A percentile compares a stretch with the other conserved stretches of the same genome.
These are phyloP conservation scores for Mythimna albipuncta DNA, from an alignment of 2,888 invertebrate genomes.

Conservation along the genomic window DNA sequence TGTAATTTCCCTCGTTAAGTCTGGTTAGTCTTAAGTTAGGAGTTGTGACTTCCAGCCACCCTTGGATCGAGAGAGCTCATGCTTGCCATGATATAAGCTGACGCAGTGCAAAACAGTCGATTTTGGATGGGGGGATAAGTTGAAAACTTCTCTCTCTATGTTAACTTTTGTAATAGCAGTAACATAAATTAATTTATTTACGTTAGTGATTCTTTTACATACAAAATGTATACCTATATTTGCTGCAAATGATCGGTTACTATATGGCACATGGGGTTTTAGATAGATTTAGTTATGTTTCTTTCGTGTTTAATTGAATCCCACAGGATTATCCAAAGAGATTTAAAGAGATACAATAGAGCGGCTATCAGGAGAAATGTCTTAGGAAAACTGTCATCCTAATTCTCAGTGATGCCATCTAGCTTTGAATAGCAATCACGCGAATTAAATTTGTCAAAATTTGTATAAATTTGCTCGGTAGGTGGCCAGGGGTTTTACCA, in stretches of 20 bases:
- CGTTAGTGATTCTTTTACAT: neutral
- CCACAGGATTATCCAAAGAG: too few species aligned
- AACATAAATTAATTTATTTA: neutral
- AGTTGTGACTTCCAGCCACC: neutral
- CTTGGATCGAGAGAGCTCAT: neutral
- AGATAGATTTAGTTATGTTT: too few species aligned
- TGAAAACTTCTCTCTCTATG: neutral
- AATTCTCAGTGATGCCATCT: too few species aligned
- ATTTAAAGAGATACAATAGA: too few species aligned
- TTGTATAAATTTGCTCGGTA: too few species aligned
- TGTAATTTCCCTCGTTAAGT: neutral
- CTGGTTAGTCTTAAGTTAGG: neutral
- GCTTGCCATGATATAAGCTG: neutral
- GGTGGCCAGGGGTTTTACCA: too few species aligned
- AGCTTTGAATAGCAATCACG: too few species aligned
- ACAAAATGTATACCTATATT: neutral
- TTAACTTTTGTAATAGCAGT: neutral
- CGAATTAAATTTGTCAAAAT: too few species aligned
- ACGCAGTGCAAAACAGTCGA: too few species aligned
- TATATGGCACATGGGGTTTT: neutral
- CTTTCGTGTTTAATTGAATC: too few species aligned
- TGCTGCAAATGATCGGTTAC: neutral
- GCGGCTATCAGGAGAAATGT: too few species aligned
- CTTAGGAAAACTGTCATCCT: too few species aligned
- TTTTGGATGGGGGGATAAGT: conserved; percentile 5